Conservation (phyloP, 53 echinoderm and acorn worm genomes). For the Astropecten irregularis region DNA sequence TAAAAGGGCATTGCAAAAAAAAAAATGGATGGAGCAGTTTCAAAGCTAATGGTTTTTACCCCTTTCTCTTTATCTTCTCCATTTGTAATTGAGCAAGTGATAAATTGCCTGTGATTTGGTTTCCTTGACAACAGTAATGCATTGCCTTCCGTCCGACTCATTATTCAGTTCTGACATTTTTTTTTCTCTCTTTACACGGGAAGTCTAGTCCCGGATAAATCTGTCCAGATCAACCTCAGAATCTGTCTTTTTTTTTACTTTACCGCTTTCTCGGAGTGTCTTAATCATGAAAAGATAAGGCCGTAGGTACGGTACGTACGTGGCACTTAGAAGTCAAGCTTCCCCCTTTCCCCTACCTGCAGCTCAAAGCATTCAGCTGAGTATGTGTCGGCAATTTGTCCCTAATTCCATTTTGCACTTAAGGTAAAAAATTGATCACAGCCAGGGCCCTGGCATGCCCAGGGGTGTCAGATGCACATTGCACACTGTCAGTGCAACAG, state of each 20-base stretch:
- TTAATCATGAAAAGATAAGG: neutral
- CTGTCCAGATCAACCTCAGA: conserved; percentile 13
- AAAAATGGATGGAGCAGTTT: too few relatives aligned
- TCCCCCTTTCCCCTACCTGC: neutral
- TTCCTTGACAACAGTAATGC: too few relatives aligned
- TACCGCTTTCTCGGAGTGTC: neutral
- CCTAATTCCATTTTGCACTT: conserved; percentile 48
- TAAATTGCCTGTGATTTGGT: too few relatives aligned
- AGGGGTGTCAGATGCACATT: conserved; percentile 32
- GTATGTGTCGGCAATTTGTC: conserved; percentile 39
- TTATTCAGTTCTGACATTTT: too few relatives aligned
- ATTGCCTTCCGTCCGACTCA: too few relatives aligned
- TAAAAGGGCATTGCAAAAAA: too few relatives aligned
- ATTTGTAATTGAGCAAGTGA: too few relatives aligned
- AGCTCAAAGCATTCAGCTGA: conserved; percentile 26
- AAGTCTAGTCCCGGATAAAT: conserved; percentile 2
- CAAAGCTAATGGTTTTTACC: too few relatives aligned
- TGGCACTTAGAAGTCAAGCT: conserved; percentile 8
- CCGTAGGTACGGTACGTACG: too few relatives aligned
- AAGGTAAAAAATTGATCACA: neutral
- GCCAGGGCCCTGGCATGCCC: neutral
- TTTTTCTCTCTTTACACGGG: too few relatives aligned
- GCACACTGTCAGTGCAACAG: conserved; percentile 11
- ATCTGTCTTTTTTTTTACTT: conserved; percentile 17
- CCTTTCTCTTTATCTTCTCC: too few relatives aligned